Conservation (phyloP, 2,797 vertebrate species). For the Oreochromis mossambicus region DNA sequence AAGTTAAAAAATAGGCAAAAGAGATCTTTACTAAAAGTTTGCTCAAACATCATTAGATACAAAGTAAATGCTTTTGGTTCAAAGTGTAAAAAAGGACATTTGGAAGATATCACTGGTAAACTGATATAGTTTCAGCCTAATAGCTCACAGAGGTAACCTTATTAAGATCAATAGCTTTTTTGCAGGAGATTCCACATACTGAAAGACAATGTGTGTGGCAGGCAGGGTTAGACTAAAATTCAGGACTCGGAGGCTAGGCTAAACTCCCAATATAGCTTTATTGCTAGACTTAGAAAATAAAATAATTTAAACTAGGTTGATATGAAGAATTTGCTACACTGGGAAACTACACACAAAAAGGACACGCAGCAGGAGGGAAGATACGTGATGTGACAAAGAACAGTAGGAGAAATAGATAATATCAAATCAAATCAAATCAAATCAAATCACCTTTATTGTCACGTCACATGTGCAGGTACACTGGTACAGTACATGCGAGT, state of each 20-base stretch:
- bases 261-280: background rate
- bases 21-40: background rate
- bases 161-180: background rate
- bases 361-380: background rate
- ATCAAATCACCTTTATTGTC: too few species aligned
- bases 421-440: too few species aligned
- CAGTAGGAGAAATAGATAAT: background rate
- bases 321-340: background rate
- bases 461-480: too few species aligned
- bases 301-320: background rate
- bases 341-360: background rate
- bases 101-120: background rate
- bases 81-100: background rate
- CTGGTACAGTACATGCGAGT: too few species aligned
- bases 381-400: background rate
- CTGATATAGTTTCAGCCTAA: background rate
- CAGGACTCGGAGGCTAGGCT: background rate
- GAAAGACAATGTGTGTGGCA: background rate
- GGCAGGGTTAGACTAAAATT: background rate
- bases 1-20: background rate
- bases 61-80: background rate
- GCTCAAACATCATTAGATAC: background rate
- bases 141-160: background rate
- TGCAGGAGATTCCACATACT: background rate
- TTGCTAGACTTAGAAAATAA: background rate